Evolutionary conservation across 2,797 vertebrate species (phyloP), one percentile per base, ranked within the genome.

Genomic region (Sarcoramphus papa): DNA sequence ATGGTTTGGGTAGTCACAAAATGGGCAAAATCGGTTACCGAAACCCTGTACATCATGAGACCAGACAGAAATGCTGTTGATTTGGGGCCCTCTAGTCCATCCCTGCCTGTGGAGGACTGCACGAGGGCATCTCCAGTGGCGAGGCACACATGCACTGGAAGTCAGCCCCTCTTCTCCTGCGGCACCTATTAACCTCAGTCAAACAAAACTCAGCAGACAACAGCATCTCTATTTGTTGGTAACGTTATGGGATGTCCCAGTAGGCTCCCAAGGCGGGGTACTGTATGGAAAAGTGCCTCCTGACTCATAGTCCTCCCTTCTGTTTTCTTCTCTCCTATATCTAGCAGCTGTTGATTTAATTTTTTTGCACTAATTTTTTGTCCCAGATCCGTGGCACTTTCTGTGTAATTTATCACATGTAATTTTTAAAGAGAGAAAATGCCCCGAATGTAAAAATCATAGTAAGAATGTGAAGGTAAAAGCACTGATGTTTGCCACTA

Each of bases 21-120:
- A 69, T 13, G 10, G 28, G 15, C 19, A 74, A 53, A 78, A 74
- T 35, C 7, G 5, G 20, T 60, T 70, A 23, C 31, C 1, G 2
- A 72, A 64, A 14, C 30, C 6, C 14, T 54, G 30, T 7, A 23
- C 7, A 30, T 50, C 7, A 15, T 13, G 19, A 79, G 54, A 30
- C 23, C 31, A 60, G 63, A 13, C 19, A 59, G 78, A 65, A 84
- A 54, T 1, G 15, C 13, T 45, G 82, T 19, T 47, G 41, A 21
- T 41, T 1, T 27, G 56, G 33, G 37, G 19, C n/a, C 37, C n/a
- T 40, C 10, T 0, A 2, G 22, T 33, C 28, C 0, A 1, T 41
- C 35, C 20, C 41, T 33, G 47, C 28, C n/a, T 53, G 17, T 23
- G 28, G 25, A 82, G 50, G 11, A 1, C 5, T 47, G 65, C 53